Percentiles rank a stretch among this genome's conserved stretches.
phyloP scores from a whole-genome alignment of 2,888 invertebrate genomes.

The Lymantria monacha region DNA sequence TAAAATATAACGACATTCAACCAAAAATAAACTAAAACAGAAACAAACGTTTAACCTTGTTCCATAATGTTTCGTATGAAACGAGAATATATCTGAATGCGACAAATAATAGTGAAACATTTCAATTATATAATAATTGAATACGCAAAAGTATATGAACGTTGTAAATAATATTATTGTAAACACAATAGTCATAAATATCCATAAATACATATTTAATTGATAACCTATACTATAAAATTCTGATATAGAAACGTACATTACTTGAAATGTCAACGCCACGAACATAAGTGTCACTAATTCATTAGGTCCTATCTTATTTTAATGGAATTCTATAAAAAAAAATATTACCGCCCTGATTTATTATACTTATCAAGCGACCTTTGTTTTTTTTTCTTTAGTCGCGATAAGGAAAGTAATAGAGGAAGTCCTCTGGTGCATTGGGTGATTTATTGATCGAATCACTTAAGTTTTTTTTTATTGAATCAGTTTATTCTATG shows the following conservation, averaged over 20 bases:
- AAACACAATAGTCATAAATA: constrained; percentile 26
- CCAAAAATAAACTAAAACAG: too few relatives aligned
- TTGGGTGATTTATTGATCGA: constrained; percentile 49
- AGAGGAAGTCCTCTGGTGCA: constrained; percentile 39
- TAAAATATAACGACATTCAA: too few relatives aligned
- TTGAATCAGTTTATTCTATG: constrained; percentile 39
- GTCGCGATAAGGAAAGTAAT: constrained; percentile 67
- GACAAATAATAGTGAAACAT: too few relatives aligned
- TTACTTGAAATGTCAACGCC: constrained; percentile 23
- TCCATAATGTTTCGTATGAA: too few relatives aligned
- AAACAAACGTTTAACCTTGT: too few relatives aligned
- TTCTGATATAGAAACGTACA: constrained; percentile 27
- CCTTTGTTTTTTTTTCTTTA: constrained; percentile 55
- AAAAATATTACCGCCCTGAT: constrained; percentile 44
- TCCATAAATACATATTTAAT: constrained; percentile 26
- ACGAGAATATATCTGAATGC: too few relatives aligned
- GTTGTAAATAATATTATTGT: constrained; percentile 17
- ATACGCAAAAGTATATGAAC: constrained; percentile 11
- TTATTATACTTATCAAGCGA: constrained; percentile 61
- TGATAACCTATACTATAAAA: constrained; percentile 20
- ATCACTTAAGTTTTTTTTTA: constrained; percentile 49
- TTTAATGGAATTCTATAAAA: constrained; percentile 56
- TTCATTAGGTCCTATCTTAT: constrained; percentile 51
- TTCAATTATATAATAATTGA: background rate
- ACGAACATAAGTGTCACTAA: constrained; percentile 40